Evolutionary conservation across 2,113 vertebrate genomes (phyloP).

Genomic region (Paraplagusia blochii): DNA sequence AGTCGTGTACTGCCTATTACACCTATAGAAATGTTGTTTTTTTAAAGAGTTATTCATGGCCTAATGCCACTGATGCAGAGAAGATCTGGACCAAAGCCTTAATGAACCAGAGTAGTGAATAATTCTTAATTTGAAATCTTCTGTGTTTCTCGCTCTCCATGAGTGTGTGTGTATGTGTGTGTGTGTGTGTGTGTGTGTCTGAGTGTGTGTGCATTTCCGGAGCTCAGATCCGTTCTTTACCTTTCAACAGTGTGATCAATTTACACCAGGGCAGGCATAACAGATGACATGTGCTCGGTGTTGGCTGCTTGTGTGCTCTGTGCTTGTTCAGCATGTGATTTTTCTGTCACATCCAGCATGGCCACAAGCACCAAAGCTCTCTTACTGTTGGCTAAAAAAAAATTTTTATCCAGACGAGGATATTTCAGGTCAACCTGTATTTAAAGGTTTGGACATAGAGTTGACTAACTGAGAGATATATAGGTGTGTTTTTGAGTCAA

Average conservation of each 20-base stretch:
- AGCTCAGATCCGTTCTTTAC: constrained; percentile 66
- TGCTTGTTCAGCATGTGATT: constrained; percentile 66
- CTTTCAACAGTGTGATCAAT: constrained; percentile 72
- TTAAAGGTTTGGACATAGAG: background rate
- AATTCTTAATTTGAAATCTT: constrained; percentile 14
- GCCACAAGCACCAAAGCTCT: constrained; percentile 18
- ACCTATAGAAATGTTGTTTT: background rate
- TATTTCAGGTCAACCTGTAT: constrained; percentile 21
- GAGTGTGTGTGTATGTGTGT: background rate
- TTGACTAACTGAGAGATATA: background rate
- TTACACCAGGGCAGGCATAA: constrained; percentile 80
- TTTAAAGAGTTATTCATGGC: background rate
- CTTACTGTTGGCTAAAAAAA: constrained; percentile 3
- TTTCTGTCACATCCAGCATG: constrained; percentile 39
- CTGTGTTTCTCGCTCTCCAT: constrained; percentile 21
- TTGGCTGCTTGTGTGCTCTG: constrained; percentile 47
- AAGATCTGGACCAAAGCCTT: constrained; percentile 25
- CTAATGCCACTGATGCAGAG: background rate
- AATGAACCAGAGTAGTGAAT: constrained; percentile 31
- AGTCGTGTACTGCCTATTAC: background rate
- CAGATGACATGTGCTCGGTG: constrained; percentile 68
- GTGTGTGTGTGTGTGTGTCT: background rate
- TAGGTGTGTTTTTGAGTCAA: too few species aligned
- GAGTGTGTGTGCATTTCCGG: constrained; percentile 40
- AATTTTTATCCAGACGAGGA: background rate